Conservation (phyloP, 1,140 invertebrate species). For the Chlorops oryzae region DNA sequence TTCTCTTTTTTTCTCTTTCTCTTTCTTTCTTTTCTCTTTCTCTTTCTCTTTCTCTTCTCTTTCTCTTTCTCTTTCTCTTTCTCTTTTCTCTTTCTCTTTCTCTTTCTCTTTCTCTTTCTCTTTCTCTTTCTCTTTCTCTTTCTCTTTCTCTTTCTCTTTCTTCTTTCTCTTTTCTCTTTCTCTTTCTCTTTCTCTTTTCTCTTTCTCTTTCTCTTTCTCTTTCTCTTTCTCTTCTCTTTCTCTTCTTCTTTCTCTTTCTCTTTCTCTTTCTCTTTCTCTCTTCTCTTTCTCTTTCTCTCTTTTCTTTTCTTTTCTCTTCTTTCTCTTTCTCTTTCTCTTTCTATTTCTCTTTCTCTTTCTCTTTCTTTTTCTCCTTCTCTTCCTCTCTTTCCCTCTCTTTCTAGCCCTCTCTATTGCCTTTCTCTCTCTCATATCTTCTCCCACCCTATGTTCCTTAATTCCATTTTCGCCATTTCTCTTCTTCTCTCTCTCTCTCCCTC, state of each 20-base stretch:
- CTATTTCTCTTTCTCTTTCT: background rate
- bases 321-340: background rate
- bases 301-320: background rate
- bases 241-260: background rate
- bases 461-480: too few species aligned
- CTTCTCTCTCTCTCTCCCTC: background rate
- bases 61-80: background rate
- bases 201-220: background rate
- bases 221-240: background rate
- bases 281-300: background rate
- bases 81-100: background rate
- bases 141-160: background rate
- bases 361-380: background rate
- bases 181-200: background rate
- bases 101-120: background rate
- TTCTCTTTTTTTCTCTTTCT: background rate
- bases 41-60: constrained; percentile 1
- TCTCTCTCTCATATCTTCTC: background rate
- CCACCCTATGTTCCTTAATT: background rate
- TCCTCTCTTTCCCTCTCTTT: background rate
- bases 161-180: background rate
- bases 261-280: background rate
- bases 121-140: background rate
- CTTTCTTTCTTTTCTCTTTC: background rate
- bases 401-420: background rate